Base-by-base conservation (phyloP, 1,140 invertebrate species). In the Aphidius gifuensis region DNA sequence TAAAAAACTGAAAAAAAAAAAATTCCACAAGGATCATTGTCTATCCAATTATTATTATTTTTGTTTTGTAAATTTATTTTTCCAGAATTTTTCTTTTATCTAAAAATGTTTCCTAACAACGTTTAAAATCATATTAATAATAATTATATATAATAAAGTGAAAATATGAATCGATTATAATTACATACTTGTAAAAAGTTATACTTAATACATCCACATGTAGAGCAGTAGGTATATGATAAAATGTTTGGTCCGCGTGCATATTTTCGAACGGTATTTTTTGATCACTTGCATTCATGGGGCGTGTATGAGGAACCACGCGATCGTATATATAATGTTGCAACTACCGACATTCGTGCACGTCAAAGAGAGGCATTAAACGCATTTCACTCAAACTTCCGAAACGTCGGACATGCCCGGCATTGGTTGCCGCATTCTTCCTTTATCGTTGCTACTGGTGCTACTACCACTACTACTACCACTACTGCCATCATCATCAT, bases 341-440 rank as follows among this genome's bases (percentile, higher is more conserved):
- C 23, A 53, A 43, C 39, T 54, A 57, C 57, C 50, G 47, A 64
- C 58, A 64, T 62, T 62, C 64, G 60, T 65, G 64, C 60, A 61
- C 56, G 55, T 65, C 60, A 65, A 65, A 65, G 64, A 48, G 51
- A 48, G 51, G 64, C 57, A 65, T 62, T 65, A 62, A 65, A 65
- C 60, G 64, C 60, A 55, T 65, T 65, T 65, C 57, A 65, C 60
- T 65, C 60, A 65, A 65, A 65, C 64, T 65, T 62, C 64, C 38
- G 53, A 65, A 62, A 61, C 43, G 49, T 65, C 60, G 64, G 64
- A 62, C 60, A 65, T 62, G 64, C 60, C 56, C 47, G 60, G 45
- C 61, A 40, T 59, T 54, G 53, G 47, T 44, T 55, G 60, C 23
- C 50, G 56, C 64, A 65, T 65, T 65, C 55, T 60, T 43, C 46